Base-by-base conservation (phyloP, 2,888 invertebrate species). In the Papilio demoleus region DNA sequence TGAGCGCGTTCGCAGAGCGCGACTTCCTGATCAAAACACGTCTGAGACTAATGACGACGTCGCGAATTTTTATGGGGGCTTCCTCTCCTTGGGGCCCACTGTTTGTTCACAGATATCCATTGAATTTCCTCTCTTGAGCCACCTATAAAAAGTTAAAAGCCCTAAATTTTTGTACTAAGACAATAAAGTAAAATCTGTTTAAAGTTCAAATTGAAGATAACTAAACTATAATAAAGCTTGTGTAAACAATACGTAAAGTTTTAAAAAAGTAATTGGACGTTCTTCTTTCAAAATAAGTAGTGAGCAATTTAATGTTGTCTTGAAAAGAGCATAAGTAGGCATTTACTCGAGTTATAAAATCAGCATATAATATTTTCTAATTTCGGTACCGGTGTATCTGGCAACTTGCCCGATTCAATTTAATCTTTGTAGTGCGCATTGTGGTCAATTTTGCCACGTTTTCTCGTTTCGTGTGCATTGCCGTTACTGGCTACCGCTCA, bases 11-110 rank as follows among this genome's bases (percentile, higher is more conserved):
- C 62, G 59, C 56, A 66, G 70, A 68, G 68, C 62, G 65, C 63
- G 62, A 68, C 60, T 66, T 68, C 74, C 83, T 85, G 87, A 89
- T 90, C 90, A 88, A 90, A 90, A 90, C 89, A 88, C 90, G 88
- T 88, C 90, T 84, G 85, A 84, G 85, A 86, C 88, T 90, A 91
- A 90, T 89, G 89, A 88, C 85, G 82, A 82, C 84, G 82, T 76
- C 82, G 84, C 84, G 88, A 85, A 87, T 88, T 90, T 89, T 90
- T 88, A 90, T 86, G 82, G 87, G 64, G 63, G 38, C 58, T 67
- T 68, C 68, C 40, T 34, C 83, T 83, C 86, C 84, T 82, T 75
- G 76, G 87, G 85, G 84, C 81, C 82, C 83, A 84, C 83, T 85
- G 84, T 88, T 87, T 87, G 84, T 86, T 86, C 81, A 78, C 81